These are phyloP conservation scores for Listronotus bonariensis DNA, from an alignment of 1,140 invertebrate species.

Conservation along the genomic window DNA sequence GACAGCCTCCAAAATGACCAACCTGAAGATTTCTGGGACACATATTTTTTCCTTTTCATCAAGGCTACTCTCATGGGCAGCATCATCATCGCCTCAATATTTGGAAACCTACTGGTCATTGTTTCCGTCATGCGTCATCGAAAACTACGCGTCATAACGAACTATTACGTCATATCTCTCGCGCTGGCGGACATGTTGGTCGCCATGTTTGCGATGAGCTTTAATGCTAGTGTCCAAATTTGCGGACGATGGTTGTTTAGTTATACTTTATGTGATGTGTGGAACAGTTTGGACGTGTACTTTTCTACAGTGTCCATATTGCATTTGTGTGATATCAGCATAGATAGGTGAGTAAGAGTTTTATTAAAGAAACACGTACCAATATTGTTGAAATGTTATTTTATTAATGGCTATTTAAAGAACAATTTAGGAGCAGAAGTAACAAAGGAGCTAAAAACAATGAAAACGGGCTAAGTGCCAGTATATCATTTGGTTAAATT, in stretches of 20 bases:
- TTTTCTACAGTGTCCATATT: conserved; percentile 94
- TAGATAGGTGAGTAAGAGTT: conserved; percentile 66
- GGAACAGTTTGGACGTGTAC: conserved; percentile 94
- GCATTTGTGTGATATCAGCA: conserved; percentile 92
- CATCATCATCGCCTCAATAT: conserved; percentile 77
- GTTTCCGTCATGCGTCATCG: conserved; percentile 78
- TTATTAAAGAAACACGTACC: no score
- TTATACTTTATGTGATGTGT: conserved; percentile 87
- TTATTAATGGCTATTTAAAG: no score
- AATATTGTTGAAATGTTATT: no score
- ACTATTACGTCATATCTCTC: conserved; percentile 92
- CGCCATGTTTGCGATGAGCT: conserved; percentile 92
- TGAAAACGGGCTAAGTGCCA: no score
- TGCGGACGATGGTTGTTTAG: conserved; percentile 83
- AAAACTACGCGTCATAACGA: conserved; percentile 88
- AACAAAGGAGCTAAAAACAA: no score
- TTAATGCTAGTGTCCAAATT: conserved; percentile 86
- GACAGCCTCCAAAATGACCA: neutral
- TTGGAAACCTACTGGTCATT: conserved; percentile 81
- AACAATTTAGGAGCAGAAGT: no score
- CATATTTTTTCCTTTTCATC: conserved; percentile 55
- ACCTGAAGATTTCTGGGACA: conserved; percentile 51
- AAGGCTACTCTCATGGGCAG: conserved; percentile 68
- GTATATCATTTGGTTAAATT: no score
- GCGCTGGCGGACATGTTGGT: conserved; percentile 90